Evolutionary conservation across 2,797 vertebrate species (phyloP).

Genomic region (Sebastes iracundus): DNA sequence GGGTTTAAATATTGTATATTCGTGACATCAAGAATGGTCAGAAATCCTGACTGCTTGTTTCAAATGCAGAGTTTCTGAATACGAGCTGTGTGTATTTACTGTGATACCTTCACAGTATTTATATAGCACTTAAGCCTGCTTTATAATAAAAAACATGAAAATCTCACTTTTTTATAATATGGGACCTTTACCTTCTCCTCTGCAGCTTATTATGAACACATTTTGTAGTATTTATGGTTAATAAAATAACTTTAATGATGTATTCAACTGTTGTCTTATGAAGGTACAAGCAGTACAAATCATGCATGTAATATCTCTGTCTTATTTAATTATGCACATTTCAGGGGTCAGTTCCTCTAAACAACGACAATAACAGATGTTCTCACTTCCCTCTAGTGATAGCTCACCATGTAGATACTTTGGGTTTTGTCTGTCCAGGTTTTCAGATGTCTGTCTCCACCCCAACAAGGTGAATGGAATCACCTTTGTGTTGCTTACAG

Average conservation of each 20-base stretch:
- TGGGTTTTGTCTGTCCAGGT: not conserved
- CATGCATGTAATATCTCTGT: no score
- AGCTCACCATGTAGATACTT: not conserved
- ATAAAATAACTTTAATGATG: not conserved
- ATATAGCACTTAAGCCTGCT: no score
- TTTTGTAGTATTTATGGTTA: not conserved
- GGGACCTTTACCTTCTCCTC: not conserved
- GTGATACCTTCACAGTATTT: no score
- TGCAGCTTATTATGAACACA: not conserved
- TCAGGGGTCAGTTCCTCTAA: not conserved
- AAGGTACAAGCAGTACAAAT: not conserved
- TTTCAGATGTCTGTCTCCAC: not conserved
- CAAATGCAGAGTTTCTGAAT: no score
- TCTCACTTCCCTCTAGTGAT: not conserved
- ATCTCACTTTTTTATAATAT: no score
- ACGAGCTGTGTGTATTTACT: no score
- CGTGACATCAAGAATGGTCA: no score
- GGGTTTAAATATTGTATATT: no score
- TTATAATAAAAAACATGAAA: no score
- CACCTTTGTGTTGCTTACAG: not conserved
- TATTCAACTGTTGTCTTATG: not conserved
- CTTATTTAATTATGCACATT: not conserved
- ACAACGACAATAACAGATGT: not conserved
- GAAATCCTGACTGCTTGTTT: no score
- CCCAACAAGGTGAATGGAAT: not conserved